Evolutionary conservation across 2,888 invertebrate species (phyloP).

Genomic region (Liopterus haemorrhoidalis): DNA sequence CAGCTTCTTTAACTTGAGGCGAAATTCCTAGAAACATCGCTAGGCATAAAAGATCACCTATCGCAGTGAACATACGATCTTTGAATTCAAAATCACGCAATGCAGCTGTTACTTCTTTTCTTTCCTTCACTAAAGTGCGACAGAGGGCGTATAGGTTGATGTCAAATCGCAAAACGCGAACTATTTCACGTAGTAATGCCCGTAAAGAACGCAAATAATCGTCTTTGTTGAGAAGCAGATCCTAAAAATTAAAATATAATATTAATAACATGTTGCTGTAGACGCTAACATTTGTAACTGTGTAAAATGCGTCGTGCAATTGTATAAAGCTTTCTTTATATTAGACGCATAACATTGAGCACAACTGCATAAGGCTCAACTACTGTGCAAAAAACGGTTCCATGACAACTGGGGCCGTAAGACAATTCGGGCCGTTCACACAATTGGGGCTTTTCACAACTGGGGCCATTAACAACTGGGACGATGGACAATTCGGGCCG

Average conservation of each 20-base stretch:
- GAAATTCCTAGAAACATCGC: constrained; percentile 74
- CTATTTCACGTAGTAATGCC: constrained; percentile 80
- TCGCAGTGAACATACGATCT: constrained; percentile 76
- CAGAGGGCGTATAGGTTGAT: constrained; percentile 75
- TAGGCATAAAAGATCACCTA: constrained; percentile 79
- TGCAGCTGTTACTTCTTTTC: constrained; percentile 56
- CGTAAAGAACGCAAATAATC: constrained; percentile 85
- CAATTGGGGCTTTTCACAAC: too few species aligned
- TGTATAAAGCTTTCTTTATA: too few species aligned
- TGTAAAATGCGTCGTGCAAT: not conserved
- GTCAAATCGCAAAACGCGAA: constrained; percentile 75
- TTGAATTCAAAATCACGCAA: constrained; percentile 62
- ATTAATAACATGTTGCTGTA: constrained; percentile 20
- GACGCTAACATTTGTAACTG: not conserved
- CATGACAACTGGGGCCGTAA: too few species aligned
- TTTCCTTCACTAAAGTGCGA: constrained; percentile 64
- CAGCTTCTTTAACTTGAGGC: constrained; percentile 67
- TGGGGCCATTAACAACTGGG: too few species aligned
- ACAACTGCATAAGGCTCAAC: too few species aligned
- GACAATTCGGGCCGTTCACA: too few species aligned
- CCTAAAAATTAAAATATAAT: constrained; percentile 49
- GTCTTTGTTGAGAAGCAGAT: constrained; percentile 78
- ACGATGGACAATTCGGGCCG: too few species aligned
- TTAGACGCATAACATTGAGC: too few species aligned
- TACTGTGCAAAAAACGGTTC: too few species aligned